Evolutionary conservation across 2,797 vertebrate species (phyloP), one percentile per base, ranked within the genome.

Genomic region (Balearica regulorum): DNA sequence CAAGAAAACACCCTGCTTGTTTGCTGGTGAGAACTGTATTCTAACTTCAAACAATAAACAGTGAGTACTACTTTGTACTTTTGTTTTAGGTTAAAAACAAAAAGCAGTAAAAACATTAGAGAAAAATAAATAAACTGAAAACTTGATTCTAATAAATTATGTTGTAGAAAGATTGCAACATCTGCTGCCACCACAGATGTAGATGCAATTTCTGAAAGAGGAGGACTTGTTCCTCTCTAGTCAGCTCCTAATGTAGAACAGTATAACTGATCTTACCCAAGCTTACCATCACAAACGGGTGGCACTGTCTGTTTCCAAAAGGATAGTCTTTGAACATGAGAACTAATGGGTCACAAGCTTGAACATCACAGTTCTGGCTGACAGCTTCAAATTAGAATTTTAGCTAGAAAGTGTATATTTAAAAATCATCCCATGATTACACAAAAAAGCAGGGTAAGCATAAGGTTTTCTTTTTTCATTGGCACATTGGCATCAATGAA

Each of bases 31-130:
- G 79, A 89, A 91, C 28, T 61, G 54, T 33, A 90, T 69, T 95
- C 49, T 77, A 88, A 86, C 77, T 91, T 95, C 90, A 95, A 88
- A 94, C 72, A 95, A 90, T 87, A 96, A 91, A 91, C 61, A 93
- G 91, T 57, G 95, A 92, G 89, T 92, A 87, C 46, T 86, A 78
- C 91, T 91, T 85, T 81, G 72, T 92, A 92, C 58, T 94, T 96
- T 87, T 88, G 73, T 86, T 95, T 95, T 94, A 88, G 62, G 70
- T 90, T 91, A 64, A 81, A 96, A 94, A 44, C 75, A 93, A 96
- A 96, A 95, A 76, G 66, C 73, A 84, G 51, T 96, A 91, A 91
- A 95, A 95, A 82, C 65, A 90, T 88, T 83, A 95, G 76, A 96
- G 80, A 91, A 94, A 93, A 94, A 94, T 71, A 92, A 95, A 92